Conservation (phyloP, 2,113 vertebrate species). For the Clarias magur region DNA sequence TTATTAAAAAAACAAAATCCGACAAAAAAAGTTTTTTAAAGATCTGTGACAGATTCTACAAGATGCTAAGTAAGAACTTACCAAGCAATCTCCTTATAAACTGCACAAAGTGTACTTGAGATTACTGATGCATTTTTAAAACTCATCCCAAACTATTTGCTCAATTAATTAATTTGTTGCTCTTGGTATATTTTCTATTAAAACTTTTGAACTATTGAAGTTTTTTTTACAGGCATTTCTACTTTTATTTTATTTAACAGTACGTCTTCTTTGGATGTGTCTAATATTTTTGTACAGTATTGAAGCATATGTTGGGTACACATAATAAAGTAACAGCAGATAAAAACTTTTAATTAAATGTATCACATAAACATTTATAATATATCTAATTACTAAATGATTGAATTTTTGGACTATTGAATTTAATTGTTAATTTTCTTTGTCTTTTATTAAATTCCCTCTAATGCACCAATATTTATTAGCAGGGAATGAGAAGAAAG, state of each 20-base stretch:
- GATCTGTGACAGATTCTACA: neutral
- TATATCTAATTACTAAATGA: neutral
- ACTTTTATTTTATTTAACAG: neutral
- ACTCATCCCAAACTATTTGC: neutral
- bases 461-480: neutral
- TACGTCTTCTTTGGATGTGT: neutral
- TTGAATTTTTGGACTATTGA: neutral
- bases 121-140: neutral
- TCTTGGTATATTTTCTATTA: neutral
- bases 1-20: neutral
- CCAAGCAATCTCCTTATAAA: neutral
- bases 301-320: neutral
- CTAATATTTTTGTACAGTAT: neutral
- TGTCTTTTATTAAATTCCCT: neutral
- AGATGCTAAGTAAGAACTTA: neutral
- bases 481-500: neutral
- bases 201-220: neutral
- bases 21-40: neutral
- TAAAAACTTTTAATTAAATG: neutral
- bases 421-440: neutral
- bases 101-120: neutral
- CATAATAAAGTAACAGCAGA: slow-evolving; percentile 2
- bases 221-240: neutral
- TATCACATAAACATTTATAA: neutral
- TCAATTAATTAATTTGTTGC: neutral